Evolutionary conservation across 2,113 vertebrate species (phyloP), one percentile per base, ranked within the genome.

Genomic region (Arenaria interpres): DNA sequence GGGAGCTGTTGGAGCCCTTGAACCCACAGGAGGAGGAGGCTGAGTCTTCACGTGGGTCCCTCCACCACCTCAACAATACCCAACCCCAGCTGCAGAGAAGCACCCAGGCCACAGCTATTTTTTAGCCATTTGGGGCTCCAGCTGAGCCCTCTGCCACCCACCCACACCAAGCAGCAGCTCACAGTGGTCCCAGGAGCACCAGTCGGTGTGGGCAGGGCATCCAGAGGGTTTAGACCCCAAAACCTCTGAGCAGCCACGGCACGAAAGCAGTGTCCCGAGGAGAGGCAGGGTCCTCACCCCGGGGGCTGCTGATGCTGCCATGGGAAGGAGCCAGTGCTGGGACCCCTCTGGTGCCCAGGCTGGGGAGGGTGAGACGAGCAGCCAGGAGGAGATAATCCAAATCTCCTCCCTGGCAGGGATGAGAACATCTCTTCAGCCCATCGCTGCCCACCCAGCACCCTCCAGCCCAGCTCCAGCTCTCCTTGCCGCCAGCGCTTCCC

Each of bases 401-500:
- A 89, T 78, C 64, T 67, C 59, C 33, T 62, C 30, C 14, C 10
- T 0, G 1, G 43, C 21, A 67, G 67, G 59, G 14, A 69, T 1
- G 0, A 28, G 67, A 79, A 14, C 45, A 7, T 53, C 1, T 0
- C 78, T 4, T 3, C 66, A 57, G 60, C 51, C 39, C 53, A 25
- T 56, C 3, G 0, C 28, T 4, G 9, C 35, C 11, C 0, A 0
- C 54, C 32, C 60, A 82, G 78, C 60, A 54, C 21, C 39, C 39
- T 77, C 54, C 60, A 85, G 56, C 51, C 56, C 10, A 1, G 45
- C 25, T 45, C 43, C 75, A 63, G 59, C 78, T 88, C 19, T 28
- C 46, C 33, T 51, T 43, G 73, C 63, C 5, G 1, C 68, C 63
- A 74, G 74, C 1, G 0, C 68, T 37, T 45, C 75, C 66, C 33